Conservation (phyloP, 1,140 invertebrate genomes). For the Ooceraea biroi region DNA sequence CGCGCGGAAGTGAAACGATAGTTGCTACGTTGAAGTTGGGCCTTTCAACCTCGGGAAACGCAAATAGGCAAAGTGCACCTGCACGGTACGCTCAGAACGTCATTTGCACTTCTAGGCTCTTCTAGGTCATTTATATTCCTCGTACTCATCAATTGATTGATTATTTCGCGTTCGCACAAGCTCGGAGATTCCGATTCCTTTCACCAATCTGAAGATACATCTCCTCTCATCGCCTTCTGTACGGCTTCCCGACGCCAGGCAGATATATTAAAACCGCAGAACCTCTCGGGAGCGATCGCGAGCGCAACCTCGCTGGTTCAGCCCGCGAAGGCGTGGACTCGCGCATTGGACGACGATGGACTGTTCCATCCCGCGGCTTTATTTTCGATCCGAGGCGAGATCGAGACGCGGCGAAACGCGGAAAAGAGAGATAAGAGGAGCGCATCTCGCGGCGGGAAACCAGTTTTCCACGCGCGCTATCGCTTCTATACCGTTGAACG, state of each 20-base stretch:
- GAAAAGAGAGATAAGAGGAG: background rate
- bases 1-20: conserved; percentile 64
- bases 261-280: background rate
- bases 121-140: conserved; percentile 8
- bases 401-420: background rate
- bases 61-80: background rate
- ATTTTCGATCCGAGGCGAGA: conserved; percentile 24
- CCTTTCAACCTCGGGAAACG: background rate
- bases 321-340: conserved; percentile 5
- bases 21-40: conserved; percentile 4
- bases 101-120: background rate
- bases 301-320: conserved; percentile 20
- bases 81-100: too few relatives aligned
- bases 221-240: conserved; percentile 7
- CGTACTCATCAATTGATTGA: background rate
- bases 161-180: background rate
- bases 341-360: background rate
- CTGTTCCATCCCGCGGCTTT: conserved; percentile 1
- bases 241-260: background rate
- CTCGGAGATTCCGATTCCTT: background rate
- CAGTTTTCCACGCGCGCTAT: conserved; percentile 43
- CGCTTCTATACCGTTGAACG: conserved; percentile 30
- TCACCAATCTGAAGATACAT: background rate
- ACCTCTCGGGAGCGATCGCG: background rate
- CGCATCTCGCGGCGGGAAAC: background rate